Evolutionary conservation across 2,113 vertebrate species (phyloP), one percentile per base, ranked within the genome.

Genomic region (Carassius carassius): DNA sequence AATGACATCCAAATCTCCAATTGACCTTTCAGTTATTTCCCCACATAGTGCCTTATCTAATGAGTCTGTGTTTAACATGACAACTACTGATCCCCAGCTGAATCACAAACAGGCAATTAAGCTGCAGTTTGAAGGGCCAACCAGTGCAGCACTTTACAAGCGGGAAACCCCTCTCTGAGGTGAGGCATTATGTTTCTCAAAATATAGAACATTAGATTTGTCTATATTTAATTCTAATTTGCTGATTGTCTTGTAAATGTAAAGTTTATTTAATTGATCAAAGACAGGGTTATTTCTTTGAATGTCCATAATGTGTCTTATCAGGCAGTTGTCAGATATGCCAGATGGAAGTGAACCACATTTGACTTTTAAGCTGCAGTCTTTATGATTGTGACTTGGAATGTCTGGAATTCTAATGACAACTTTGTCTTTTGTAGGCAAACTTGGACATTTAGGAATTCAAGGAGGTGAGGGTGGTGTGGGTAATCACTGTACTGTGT

Each of bases 41-140:
- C 85, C 89, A 44, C 84, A 81, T 65, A 89, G 86, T 92, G 92
- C 91, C 91, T 92, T 93, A 87, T 81, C 82, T 23, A 56, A 84
- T 0, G 90, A 92, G 16, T 87, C 91, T n/a, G 62, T 90, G 79
- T 84, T 93, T 54, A 81, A 85, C 54, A 91, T 95, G 81, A 92
- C 92, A 41, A 92, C 91, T 7, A 91, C 92, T 82, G 94, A 95
- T 87, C 94, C 95, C 2, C 92, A 95, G 49, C 92, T 96, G 35
- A 94, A 95, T 89, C 92, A 95, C 3, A 96, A 96, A 87, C 95
- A 94, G 67, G 95, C 95, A 63, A 95, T 96, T 81, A 95, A 96
- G 89, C 90, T 96, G 78, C 95, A 95, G 86, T 95, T 96, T 83
- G 95, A 96, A 83, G 96, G 96, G 29, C 94, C 95, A 41, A 95